These are phyloP conservation scores for Hyposoter dolosus DNA, from an alignment of 2,888 invertebrate species.

Conservation along the genomic window DNA sequence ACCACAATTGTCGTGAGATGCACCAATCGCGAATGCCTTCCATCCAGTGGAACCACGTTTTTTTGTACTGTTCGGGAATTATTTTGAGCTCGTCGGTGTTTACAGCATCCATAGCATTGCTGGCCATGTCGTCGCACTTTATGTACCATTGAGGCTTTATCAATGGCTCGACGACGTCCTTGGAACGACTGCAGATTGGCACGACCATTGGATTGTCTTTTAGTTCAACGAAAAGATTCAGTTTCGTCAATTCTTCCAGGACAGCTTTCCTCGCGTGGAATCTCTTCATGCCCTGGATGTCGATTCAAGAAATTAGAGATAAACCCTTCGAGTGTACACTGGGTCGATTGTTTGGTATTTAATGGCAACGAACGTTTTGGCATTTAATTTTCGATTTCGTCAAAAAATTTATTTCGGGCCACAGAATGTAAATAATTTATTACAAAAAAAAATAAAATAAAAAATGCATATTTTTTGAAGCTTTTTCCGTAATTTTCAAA, in stretches of 20 bases:
- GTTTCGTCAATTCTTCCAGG: slow-evolving; percentile 90
- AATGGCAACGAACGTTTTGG: too few species aligned
- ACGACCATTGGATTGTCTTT: slow-evolving; percentile 98
- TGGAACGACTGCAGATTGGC: slow-evolving; percentile 97
- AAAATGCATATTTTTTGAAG: too few species aligned
- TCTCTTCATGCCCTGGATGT: slow-evolving; percentile 92
- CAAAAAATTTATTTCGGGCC: too few species aligned
- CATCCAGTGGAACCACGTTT: slow-evolving; percentile 98
- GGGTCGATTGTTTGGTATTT: too few species aligned
- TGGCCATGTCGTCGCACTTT: slow-evolving; percentile 95
- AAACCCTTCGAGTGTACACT: not conserved
- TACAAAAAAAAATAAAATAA: too few species aligned
- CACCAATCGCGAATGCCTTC: slow-evolving; percentile 99
- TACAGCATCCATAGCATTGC: slow-evolving; percentile 93
- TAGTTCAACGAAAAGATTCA: slow-evolving; percentile 91
- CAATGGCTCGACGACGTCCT: slow-evolving; percentile 98
- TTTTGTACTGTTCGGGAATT: slow-evolving; percentile 95
- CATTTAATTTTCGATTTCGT: not conserved
- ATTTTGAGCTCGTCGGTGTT: slow-evolving; percentile 93
- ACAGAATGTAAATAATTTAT: too few species aligned
- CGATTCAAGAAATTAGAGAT: slow-evolving; percentile 52
- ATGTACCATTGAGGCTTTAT: slow-evolving; percentile 99
- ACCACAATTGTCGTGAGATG: slow-evolving; percentile 99
- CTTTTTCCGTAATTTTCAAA: too few species aligned
- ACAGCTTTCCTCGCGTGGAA: slow-evolving; percentile 95